Conservation (phyloP, 2,113 vertebrate genomes). For the Cynocephalus volans region DNA sequence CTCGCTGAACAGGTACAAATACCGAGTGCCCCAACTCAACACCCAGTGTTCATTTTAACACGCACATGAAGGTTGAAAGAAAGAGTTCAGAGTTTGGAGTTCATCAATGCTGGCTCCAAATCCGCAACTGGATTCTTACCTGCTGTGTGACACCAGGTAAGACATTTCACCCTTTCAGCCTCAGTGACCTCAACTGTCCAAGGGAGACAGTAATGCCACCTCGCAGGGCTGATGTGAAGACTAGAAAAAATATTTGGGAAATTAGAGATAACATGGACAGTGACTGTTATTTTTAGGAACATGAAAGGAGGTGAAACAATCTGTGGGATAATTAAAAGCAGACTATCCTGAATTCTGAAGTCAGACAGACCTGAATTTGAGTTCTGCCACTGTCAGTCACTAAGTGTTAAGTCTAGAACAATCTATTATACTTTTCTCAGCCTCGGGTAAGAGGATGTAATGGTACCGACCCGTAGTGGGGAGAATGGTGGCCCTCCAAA, state of each 20-base stretch:
- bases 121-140: background rate
- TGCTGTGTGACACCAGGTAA: background rate
- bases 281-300: background rate
- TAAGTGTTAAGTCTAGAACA: background rate
- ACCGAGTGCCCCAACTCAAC: accelerated
- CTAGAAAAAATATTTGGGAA: accelerated
- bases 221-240: accelerated
- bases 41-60: accelerated
- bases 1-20: background rate
- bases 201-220: accelerated
- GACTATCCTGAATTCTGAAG: background rate
- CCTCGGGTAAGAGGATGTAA: accelerated
- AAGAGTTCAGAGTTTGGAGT: accelerated
- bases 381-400: accelerated
- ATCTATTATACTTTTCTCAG: background rate
- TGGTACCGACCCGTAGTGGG: accelerated
- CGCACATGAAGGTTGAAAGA: accelerated
- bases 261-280: accelerated
- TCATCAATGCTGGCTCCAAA: accelerated
- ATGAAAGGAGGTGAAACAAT: accelerated
- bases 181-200: accelerated
- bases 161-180: background rate
- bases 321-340: accelerated
- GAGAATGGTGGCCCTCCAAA: accelerated
- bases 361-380: background rate